Evolutionary conservation across 2,113 vertebrate genomes (phyloP), one percentile per base, ranked within the genome.

Genomic region (Cyprinus carpio): DNA sequence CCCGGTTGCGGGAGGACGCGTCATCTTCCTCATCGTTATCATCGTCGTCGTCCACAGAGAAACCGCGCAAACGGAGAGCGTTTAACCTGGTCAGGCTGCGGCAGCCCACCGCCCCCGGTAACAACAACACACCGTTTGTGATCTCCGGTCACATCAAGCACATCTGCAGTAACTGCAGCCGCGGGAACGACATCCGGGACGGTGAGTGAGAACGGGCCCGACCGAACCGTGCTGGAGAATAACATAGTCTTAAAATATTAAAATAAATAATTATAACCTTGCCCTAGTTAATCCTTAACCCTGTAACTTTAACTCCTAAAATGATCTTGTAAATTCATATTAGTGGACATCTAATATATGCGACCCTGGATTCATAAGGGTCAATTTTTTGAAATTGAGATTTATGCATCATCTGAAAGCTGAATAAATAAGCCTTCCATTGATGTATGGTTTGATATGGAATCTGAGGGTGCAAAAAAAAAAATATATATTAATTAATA

Each of bases 141-240:
- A 95, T 96, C 91, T 95, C 96, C 87, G 95, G 95, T 90, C 96
- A 96, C 88, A 96, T 97, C 92, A 97, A 97, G 89, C 96, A 97
- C 91, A 97, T 97, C 88, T 97, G 96, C 95, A 95, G 96, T 92
- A 96, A 96, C 95, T 97, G 96, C 95, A 95, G 96, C 89, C 95
- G 96, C 25, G 96, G 96, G 88, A 94, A 95, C 85, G 95, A 94
- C 91, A 90, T 93, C 89, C 94, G 92, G 85, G 95, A 96, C 87
- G 96, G 96, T 97, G 94, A 97, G 96, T 93, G 91, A 86, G 71
- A 16, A 37, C 37, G 11, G 16, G n/a, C n/a, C n/a, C n/a, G n/a
- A n/a, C n/a, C 34, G 65, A 46, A 81, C 65, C 64, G 18, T 43
- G 34, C 69, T n/a, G 34, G 20, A 25, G 11, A 4, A 46, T 72